Evolutionary conservation across 1,140 invertebrate species (phyloP), one percentile per base, ranked within the genome.

Genomic region (Platorchestia sp.): DNA sequence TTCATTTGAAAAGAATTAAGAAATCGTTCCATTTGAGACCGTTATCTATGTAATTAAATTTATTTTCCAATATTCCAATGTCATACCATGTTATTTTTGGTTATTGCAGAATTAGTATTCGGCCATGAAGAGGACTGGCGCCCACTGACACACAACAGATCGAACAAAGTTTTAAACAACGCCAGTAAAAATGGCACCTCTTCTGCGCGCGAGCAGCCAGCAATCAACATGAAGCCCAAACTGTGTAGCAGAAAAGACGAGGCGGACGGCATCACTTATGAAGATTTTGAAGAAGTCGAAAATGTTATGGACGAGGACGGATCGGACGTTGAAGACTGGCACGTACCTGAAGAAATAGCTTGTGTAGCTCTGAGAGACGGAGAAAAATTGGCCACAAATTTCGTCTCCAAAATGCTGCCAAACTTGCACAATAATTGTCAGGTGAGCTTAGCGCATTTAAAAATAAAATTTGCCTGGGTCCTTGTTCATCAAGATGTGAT

Each of bases 91-190:
- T 75, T 75, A 89, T 42, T 42, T 89, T 89, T 42, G 27, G 87
- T 27, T 43, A 10, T 10, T 42, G 87, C 87, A 89, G 87, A 44
- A 27, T 42, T 41, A 41, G 43, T 89, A 36, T 42, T 89, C 3
- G 87, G 41, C n/a, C 87, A 44, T 89, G 87, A 89, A 89, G 43
- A 89, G n/a, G n/a, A 42, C 42, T 89, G 87, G 87, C 87, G n/a
- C 5, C 87, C 87, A 16, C 43, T 89, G 41, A 42, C 27, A 3
- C 59, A 44, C 36, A 89, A 42, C n/a, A 75, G 53, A 14, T 42
- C 43, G 14, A 14, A 14, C 36, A 5, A 86, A 7, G 5, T 7
- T 5, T 42, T 14, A 42, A 6, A 5, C 5, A 89, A 42, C 87
- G 41, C 43, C 87, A 89, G 87, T 44, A 89, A 89, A 89, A 89